Evolutionary conservation across 1,140 invertebrate genomes (phyloP).

Genomic region (Diachasma alloeum): DNA sequence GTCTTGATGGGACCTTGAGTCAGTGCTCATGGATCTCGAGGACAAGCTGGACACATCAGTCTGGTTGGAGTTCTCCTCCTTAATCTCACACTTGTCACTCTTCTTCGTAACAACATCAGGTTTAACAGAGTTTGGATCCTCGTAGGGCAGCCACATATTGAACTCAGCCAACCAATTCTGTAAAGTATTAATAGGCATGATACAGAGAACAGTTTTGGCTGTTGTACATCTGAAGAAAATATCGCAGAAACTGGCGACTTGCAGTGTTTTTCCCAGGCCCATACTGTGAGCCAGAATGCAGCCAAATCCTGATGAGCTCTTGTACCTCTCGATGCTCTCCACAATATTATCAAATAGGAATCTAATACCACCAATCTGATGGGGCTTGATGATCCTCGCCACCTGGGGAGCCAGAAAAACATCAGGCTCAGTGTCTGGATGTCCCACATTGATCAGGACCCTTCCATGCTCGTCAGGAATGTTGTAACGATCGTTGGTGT

Average conservation of each 20-base stretch:
- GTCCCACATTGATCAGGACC: conserved; percentile 95
- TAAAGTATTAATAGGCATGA: conserved; percentile 98
- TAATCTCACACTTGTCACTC: conserved; percentile 51
- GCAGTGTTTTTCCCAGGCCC: conserved; percentile 99
- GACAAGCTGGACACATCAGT: conserved; percentile 48
- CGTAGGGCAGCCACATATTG: conserved; percentile 91
- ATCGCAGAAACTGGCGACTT: conserved; percentile 94
- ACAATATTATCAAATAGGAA: conserved; percentile 98
- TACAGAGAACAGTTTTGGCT: conserved; percentile 91
- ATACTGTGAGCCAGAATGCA: conserved; percentile 99
- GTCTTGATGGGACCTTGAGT: conserved; percentile 36
- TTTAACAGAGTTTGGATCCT: conserved; percentile 50
- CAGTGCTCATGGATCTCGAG: conserved; percentile 46
- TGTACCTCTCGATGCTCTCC: conserved; percentile 87
- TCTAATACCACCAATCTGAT: conserved; percentile 95
- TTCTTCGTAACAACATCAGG: conserved; percentile 34
- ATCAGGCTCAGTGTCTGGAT: conserved; percentile 90
- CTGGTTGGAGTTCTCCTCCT: conserved; percentile 52
- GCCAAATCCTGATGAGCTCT: conserved; percentile 92
- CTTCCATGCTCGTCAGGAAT: conserved; percentile 89
- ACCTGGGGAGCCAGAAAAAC: conserved; percentile 95
- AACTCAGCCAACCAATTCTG: conserved; percentile 99
- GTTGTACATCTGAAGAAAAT: conserved; percentile 91
- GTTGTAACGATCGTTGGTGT: conserved; percentile 92
- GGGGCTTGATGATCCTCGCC: conserved; percentile 92